Percentiles rank a stretch among this genome's conserved stretches.
phyloP scores from a whole-genome alignment of 2,797 vertebrate genomes.

The Lithobates sylvaticus region DNA sequence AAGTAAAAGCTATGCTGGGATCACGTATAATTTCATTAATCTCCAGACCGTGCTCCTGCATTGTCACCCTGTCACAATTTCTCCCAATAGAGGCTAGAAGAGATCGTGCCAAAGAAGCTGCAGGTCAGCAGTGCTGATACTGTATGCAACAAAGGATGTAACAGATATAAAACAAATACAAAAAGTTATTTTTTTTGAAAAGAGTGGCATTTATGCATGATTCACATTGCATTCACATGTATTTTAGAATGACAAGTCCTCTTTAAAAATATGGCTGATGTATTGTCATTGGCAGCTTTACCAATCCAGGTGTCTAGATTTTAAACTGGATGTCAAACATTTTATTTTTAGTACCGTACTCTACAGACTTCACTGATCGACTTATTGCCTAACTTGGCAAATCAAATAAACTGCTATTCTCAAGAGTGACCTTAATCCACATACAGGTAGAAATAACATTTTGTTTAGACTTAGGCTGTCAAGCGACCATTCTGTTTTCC shows the following conservation, averaged over 20 bases:
- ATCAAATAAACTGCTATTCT: constrained; percentile 36
- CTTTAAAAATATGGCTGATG: background rate
- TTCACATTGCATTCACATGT: background rate
- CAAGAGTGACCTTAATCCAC: constrained; percentile 29
- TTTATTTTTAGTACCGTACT: background rate
- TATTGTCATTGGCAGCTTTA: background rate
- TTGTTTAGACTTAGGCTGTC: constrained; percentile 56
- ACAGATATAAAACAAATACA: too few species aligned
- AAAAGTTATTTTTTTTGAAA: too few species aligned
- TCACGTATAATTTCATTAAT: too few species aligned
- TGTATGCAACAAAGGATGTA: too few species aligned
- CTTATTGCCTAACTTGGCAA: constrained; percentile 8
- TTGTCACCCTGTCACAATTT: too few species aligned
- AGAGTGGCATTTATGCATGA: too few species aligned
- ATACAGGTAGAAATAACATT: constrained; percentile 56
- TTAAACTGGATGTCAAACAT: background rate
- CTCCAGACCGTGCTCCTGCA: too few species aligned
- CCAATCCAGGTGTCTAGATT: background rate
- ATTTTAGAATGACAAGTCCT: background rate
- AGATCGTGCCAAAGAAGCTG: too few species aligned
- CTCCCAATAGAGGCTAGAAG: too few species aligned
- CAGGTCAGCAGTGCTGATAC: too few species aligned
- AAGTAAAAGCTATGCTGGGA: too few species aligned
- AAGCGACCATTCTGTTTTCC: constrained; percentile 51
- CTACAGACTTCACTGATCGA: background rate